Base-by-base conservation (phyloP, 1,140 invertebrate genomes). In the Antheraea mylitta region DNA sequence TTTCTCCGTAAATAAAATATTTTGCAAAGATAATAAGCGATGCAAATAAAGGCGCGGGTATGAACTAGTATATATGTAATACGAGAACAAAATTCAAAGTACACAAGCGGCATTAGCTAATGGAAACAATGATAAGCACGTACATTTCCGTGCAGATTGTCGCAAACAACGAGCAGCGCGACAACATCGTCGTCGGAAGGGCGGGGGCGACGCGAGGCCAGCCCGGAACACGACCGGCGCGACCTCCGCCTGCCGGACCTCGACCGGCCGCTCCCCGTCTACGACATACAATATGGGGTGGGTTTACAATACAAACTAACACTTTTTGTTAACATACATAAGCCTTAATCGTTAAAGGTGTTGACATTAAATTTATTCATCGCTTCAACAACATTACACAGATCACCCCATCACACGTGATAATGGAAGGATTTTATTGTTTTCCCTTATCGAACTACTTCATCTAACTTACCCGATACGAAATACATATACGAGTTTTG, bases 221-320 rank as follows among this genome's bases (percentile, higher is more conserved):
- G 90, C 68, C 90, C 90, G 10, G 89, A 90, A 18, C 45, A 69
- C 0, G 78, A 84, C 64, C 76, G 82, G 13, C 81, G 82, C 4
- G 79, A 89, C 48, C 73, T 92, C 9, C 85, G 81, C 7, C 72
- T 91, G 19, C 88, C 91, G 7, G 91, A 92, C 65, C 83, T 92
- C 11, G 91, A 92, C 64, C 78, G 83, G 42, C 87, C 87, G n/a
- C 70, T 92, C 45, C 92, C 92, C 0, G 89, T 93, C 45, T 94
- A 94, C 80, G 93, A 94, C 68, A 91, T 93, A 68, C 93, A 93
- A 78, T 93, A 93, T 80, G 94, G 94, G 85, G 94, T 94, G 82
- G 67, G 71, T 18, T 36, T 30, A 60, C 18, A 60, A 42, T 42
- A 42, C 38, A 42, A 42, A 42, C 38, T 10, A 42, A 42, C 38